Conservation (phyloP, 2,888 invertebrate species). For the Emmelina monodactyla region DNA sequence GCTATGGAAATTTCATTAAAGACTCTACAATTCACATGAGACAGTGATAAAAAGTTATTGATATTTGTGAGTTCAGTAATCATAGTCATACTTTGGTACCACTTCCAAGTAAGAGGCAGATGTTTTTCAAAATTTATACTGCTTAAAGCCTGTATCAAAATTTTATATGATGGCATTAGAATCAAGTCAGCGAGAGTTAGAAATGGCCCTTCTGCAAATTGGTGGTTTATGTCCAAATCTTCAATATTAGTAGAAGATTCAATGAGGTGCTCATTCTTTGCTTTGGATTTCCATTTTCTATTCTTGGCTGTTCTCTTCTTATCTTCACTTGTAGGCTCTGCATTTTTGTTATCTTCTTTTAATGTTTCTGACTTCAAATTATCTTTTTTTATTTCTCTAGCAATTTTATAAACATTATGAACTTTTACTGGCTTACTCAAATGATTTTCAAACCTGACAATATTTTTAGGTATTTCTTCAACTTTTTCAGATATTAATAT, state of each 20-base stretch:
- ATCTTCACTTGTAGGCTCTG: conserved; percentile 8
- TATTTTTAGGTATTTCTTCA: conserved; percentile 68
- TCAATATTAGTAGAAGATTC: conserved; percentile 51
- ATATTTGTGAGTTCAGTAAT: conserved; percentile 24
- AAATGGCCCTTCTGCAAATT: conserved; percentile 83
- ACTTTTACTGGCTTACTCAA: conserved; percentile 82
- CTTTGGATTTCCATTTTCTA: conserved; percentile 58
- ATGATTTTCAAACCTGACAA: conserved; percentile 84
- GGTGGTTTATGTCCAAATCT: conserved; percentile 68
- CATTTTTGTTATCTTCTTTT: conserved; percentile 9
- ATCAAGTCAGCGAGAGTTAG: conserved; percentile 86
- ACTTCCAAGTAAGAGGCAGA: conserved; percentile 70
- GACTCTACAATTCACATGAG: conserved; percentile 3
- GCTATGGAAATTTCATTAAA: conserved; percentile 40
- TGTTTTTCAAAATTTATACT: conserved; percentile 29
- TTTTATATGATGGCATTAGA: conserved; percentile 73
- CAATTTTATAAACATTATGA: conserved; percentile 84
- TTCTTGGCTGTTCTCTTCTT: conserved; percentile 31
- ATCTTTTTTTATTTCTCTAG: conserved; percentile 62
- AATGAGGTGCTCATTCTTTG: conserved; percentile 38
- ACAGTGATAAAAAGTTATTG: no score
- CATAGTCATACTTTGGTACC: conserved; percentile 59
- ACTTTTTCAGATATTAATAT: conserved; percentile 26
- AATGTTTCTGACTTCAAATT: conserved; percentile 22
- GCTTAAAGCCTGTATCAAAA: conserved; percentile 62